phyloP scores from a whole-genome alignment of 2,113 vertebrate species.

The Boulengeromyrus knoepffleri region DNA sequence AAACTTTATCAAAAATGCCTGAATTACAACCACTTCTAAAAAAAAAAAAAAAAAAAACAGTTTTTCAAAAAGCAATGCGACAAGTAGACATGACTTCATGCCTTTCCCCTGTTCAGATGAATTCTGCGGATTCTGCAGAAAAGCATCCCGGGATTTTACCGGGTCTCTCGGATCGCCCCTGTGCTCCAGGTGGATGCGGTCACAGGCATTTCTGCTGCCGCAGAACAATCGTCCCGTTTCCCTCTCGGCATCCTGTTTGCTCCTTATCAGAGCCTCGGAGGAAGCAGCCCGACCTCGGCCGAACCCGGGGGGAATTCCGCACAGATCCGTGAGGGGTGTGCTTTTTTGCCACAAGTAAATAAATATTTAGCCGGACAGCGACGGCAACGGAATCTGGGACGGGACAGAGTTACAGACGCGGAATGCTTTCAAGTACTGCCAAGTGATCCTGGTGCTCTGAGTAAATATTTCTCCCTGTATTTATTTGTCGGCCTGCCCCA shows the following conservation, averaged over 20 bases:
- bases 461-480: not conserved
- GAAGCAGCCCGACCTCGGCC: conserved; percentile 25
- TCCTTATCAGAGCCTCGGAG: too few species aligned
- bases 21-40: not conserved
- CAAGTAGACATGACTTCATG: not conserved
- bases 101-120: not conserved
- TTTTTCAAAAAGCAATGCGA: not conserved
- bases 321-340: not conserved
- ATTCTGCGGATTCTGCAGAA: not conserved
- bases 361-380: not conserved
- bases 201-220: not conserved
- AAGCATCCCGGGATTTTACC: not conserved
- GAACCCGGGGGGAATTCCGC: conserved; percentile 12
- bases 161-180: not conserved
- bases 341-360: not conserved
- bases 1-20: not conserved
- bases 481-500: not conserved
- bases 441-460: not conserved
- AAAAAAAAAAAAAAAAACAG: too few species aligned
- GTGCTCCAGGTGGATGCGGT: not conserved
- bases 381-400: not conserved
- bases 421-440: not conserved
- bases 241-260: too few species aligned
- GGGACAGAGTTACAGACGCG: not conserved
- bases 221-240: not conserved